Evolutionary conservation across 2,888 invertebrate species (phyloP).

Genomic region (Dinocampus coccinellae): DNA sequence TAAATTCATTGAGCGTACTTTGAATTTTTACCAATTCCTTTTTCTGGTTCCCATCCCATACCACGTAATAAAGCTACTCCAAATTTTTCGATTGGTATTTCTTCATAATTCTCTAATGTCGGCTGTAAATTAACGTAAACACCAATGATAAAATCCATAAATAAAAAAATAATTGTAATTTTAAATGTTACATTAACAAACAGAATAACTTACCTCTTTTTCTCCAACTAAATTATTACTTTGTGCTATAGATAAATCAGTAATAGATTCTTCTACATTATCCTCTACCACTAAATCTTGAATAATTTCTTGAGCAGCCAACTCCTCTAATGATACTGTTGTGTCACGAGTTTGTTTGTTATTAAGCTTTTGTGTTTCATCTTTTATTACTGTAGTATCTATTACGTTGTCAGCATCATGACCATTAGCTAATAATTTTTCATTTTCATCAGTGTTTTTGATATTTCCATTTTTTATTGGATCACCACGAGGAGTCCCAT

Average conservation of each 20-base stretch:
- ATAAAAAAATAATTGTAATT: neutral
- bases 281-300: conserved; percentile 71
- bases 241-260: conserved; percentile 71
- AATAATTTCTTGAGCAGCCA: conserved; percentile 81
- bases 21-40: conserved; percentile 74
- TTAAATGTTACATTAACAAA: neutral
- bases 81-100: conserved; percentile 82
- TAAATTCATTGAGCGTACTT: conserved; percentile 60
- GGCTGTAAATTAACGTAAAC: conserved; percentile 70
- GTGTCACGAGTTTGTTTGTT: conserved; percentile 46
- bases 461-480: conserved; percentile 42
- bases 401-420: conserved; percentile 40
- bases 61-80: conserved; percentile 95
- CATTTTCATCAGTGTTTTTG: neutral
- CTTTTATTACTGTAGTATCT: conserved; percentile 29
- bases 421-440: neutral
- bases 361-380: conserved; percentile 49
- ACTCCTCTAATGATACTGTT: conserved; percentile 74
- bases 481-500: conserved; percentile 52
- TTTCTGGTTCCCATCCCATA: conserved; percentile 89
- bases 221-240: conserved; percentile 75
- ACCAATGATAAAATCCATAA: neutral
- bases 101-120: conserved; percentile 77
- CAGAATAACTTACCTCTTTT: conserved; percentile 71
- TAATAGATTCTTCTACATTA: conserved; percentile 55